Conservation (phyloP, 2,113 vertebrate species). For the Atrichornis clamosus region DNA sequence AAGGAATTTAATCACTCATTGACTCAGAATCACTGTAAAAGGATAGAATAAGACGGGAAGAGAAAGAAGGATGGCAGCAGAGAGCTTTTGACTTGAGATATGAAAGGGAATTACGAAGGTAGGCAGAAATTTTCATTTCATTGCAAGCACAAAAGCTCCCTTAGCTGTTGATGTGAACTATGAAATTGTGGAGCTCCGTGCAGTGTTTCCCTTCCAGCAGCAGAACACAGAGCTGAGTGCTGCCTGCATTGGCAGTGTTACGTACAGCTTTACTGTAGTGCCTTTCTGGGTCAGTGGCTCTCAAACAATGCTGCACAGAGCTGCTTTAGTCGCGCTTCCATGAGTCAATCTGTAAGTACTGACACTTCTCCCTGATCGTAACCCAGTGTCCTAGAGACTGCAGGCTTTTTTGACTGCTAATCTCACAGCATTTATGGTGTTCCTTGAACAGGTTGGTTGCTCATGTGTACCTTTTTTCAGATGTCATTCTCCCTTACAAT, state of each 20-base stretch:
- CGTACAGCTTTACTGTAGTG: not conserved
- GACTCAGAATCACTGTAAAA: not conserved
- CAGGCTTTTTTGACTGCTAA: not conserved
- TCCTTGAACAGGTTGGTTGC: not conserved
- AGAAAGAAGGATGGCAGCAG: not conserved
- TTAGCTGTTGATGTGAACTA: not conserved
- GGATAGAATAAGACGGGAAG: not conserved
- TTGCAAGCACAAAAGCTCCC: not conserved
- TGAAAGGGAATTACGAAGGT: not conserved
- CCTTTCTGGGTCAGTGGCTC: constrained; percentile 23
- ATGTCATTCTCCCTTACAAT: not conserved
- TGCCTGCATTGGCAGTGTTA: not conserved
- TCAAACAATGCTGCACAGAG: not conserved
- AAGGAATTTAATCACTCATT: not conserved
- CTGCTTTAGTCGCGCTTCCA: not conserved
- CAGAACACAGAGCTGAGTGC: not conserved
- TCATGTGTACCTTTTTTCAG: not conserved
- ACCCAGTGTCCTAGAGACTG: not conserved
- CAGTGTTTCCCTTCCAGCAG: not conserved
- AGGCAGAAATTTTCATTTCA: not conserved
- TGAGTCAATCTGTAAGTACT: not conserved
- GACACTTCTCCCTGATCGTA: not conserved
- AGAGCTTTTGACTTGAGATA: not conserved
- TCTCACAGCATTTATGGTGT: not conserved
- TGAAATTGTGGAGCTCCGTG: not conserved